Evolutionary conservation across 2,797 vertebrate species (phyloP).

Genomic region (Xerus rutilus): DNA sequence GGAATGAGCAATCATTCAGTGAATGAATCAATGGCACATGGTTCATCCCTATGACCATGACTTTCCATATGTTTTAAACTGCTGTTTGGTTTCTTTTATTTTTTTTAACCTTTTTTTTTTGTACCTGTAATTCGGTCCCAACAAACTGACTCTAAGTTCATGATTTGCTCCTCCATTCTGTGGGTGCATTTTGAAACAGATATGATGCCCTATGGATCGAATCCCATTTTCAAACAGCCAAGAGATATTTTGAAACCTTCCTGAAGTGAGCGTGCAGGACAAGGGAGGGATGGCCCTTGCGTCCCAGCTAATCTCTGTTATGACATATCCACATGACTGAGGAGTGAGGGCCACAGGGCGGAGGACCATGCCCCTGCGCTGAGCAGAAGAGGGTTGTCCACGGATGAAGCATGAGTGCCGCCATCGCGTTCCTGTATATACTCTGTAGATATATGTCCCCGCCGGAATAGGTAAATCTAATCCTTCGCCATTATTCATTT

Average conservation of each 20-base stretch:
- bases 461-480: constrained; percentile 76
- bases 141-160: constrained; percentile 61
- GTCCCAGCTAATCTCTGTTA: constrained; percentile 78
- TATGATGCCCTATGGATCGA: neutral
- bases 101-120: neutral
- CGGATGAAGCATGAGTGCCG: constrained; percentile 53
- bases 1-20: neutral
- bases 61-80: constrained; percentile 28
- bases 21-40: neutral
- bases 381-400: constrained; percentile 62
- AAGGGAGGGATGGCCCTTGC: neutral
- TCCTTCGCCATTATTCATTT: constrained; percentile 80
- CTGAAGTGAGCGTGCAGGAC: neutral
- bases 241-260: constrained; percentile 49
- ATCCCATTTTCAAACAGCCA: constrained; percentile 56
- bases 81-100: constrained; percentile 31
- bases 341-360: neutral
- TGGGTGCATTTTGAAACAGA: constrained; percentile 64
- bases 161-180: constrained; percentile 71
- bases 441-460: constrained; percentile 71
- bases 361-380: constrained; percentile 17
- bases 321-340: constrained; percentile 77
- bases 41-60: neutral
- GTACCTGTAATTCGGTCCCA: constrained; percentile 33
- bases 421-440: constrained; percentile 67